Evolutionary conservation across 2,888 invertebrate genomes (phyloP), one percentile per base, ranked within the genome.

Genomic region (Elegia similella): DNA sequence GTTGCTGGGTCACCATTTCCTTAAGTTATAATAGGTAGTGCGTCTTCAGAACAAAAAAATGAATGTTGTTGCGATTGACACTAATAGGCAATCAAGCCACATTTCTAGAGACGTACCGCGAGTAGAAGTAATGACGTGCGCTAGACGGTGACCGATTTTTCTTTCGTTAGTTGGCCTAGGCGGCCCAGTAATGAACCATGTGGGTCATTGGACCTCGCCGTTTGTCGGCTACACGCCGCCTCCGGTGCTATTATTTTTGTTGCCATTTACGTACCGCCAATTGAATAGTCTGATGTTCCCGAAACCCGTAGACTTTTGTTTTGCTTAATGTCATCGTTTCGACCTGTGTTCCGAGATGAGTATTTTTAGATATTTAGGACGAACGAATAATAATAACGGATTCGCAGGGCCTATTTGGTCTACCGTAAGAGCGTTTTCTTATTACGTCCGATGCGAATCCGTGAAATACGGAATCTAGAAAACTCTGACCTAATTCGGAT

Each of bases 151-250:
- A 77, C 82, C 78, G 84, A 88, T 88, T 88, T 89, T 88, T 86
- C 80, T 87, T 85, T 88, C 86, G 77, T 81, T 82, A 62, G 76
- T 75, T 73, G 72, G 79, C 76, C 80, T 84, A 76, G 70, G 72
- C 79, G 86, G 78, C 84, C 86, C 81, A 86, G 84, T 86, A 80
- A 80, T 82, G 79, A 79, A 76, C 81, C 84, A 91, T 88, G 88
- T 90, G 84, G 91, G 90, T 91, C 88, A 90, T 87, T 88, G 86
- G 88, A 88, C 88, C 86, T 89, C 86, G 77, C 86, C 81, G 87
- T 83, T 86, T 78, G 84, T 80, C 77, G 83, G 75, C 71, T 78
- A 73, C 74, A 73, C 73, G 64, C 72, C 77, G 78, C 79, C 81
- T 77, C 74, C 79, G 80, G 76, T 75, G 77, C 75, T 68, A 82